A percentile compares a stretch with the other conserved stretches of the same genome.
These are phyloP conservation scores for Heliothis peltigera DNA, from an alignment of 2,888 invertebrate genomes.

Conservation along the genomic window DNA sequence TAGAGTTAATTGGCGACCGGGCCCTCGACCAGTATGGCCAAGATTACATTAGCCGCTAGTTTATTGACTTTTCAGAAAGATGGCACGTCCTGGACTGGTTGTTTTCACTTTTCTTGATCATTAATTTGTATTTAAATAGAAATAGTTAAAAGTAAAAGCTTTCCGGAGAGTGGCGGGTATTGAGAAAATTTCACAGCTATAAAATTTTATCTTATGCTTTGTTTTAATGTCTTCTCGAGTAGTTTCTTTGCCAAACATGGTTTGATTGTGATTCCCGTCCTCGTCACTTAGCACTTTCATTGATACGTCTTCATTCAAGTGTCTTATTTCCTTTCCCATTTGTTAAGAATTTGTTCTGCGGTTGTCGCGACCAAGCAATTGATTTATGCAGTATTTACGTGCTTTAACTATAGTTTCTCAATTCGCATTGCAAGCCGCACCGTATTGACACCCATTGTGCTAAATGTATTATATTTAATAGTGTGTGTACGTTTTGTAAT, in stretches of 20 bases:
- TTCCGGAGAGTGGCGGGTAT: constrained; percentile 15
- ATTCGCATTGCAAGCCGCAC: constrained; percentile 54
- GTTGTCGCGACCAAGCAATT: constrained; percentile 36
- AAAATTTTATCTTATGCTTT: neutral
- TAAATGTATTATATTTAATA: constrained; percentile 62
- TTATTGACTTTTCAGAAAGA: constrained; percentile 50
- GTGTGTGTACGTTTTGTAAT: constrained; percentile 60
- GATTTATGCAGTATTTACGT: constrained; percentile 54
- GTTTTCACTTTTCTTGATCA: constrained; percentile 54
- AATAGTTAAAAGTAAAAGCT: constrained; percentile 27
- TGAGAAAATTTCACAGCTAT: constrained; percentile 12
- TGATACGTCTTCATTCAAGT: constrained; percentile 7
- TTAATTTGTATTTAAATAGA: constrained; percentile 42
- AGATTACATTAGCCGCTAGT: constrained; percentile 39
- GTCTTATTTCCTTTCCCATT: constrained; percentile 18
- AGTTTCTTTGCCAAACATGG: neutral
- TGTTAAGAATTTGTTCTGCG: constrained; percentile 35
- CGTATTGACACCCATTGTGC: constrained; percentile 63
- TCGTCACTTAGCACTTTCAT: neutral
- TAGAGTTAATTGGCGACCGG: constrained; percentile 66
- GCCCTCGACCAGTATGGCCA: constrained; percentile 44
- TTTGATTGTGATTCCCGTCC: neutral
- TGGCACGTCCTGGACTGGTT: constrained; percentile 40
- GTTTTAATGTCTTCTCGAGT: constrained; percentile 2
- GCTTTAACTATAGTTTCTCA: constrained; percentile 56